Evolutionary conservation across 2,113 vertebrate species (phyloP).

Genomic region (Calonectris borealis): DNA sequence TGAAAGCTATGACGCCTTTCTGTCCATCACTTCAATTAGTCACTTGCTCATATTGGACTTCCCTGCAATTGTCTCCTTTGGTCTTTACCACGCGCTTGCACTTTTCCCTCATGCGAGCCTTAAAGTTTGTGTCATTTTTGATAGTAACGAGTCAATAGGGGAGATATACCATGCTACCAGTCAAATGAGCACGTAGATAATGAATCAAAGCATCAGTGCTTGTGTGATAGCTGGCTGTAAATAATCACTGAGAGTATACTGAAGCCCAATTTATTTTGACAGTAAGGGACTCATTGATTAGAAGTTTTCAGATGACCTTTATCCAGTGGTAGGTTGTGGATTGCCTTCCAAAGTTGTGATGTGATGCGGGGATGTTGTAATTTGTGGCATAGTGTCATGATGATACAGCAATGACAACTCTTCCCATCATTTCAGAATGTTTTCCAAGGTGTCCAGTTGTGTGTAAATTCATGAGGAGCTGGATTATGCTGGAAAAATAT

Average conservation of each 20-base stretch:
- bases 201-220: neutral
- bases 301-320: neutral
- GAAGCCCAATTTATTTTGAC: neutral
- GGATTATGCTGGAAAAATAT: neutral
- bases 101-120: neutral
- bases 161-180: neutral
- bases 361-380: accelerated
- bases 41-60: neutral
- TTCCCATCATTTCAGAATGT: neutral
- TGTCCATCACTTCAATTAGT: neutral
- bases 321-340: neutral
- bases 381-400: neutral
- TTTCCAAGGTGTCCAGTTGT: neutral
- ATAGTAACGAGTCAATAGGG: neutral
- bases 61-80: neutral
- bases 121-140: neutral
- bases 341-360: neutral
- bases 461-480: neutral
- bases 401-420: neutral
- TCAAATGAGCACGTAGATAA: neutral
- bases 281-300: neutral
- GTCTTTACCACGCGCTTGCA: neutral
- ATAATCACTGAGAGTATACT: neutral
- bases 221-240: neutral
- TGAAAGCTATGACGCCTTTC: neutral